Percentiles rank a stretch among this genome's conserved stretches.
Conservation (phyloP, 2,888 invertebrate genomes). For the Tenthredo livida region DNA sequence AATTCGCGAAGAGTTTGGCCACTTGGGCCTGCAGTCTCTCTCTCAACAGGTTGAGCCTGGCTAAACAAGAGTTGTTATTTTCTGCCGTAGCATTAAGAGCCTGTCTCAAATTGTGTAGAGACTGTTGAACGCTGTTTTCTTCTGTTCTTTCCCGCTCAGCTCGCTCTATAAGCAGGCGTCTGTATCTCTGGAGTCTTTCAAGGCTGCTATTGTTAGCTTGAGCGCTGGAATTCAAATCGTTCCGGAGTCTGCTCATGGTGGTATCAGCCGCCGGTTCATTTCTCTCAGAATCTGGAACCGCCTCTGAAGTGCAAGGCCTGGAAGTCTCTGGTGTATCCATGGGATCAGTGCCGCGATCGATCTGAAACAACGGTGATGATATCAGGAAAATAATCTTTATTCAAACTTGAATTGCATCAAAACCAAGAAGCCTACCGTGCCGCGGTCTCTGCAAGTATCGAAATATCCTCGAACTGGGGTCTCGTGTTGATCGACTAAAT, state of each 20-base stretch:
- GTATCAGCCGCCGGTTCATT: conserved; percentile 55
- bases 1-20: conserved; percentile 54
- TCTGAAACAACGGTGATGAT: conserved; percentile 76
- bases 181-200: conserved; percentile 59
- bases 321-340: conserved; percentile 81
- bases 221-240: conserved; percentile 60
- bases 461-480: conserved; percentile 79
- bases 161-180: conserved; percentile 58
- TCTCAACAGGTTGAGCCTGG: conserved; percentile 61
- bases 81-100: conserved; percentile 61
- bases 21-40: conserved; percentile 60
- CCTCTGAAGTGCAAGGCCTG: conserved; percentile 53
- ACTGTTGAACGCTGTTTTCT: conserved; percentile 41
- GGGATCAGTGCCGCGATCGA: conserved; percentile 86
- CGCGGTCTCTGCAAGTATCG: conserved; percentile 77
- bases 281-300: conserved; percentile 1
- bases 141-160: conserved; percentile 57
- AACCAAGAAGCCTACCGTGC: conserved; percentile 73
- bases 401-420: neutral
- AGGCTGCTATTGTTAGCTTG: conserved; percentile 60
- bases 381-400: neutral
- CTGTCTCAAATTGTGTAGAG: conserved; percentile 59
- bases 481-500: conserved; percentile 80
- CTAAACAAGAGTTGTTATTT: conserved; percentile 60
- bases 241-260: conserved; percentile 61